Percentiles rank a stretch among this genome's conserved stretches.
These are phyloP conservation scores for Drosophila burlai DNA, from an alignment of 1,140 invertebrate genomes.

Conservation along the genomic window DNA sequence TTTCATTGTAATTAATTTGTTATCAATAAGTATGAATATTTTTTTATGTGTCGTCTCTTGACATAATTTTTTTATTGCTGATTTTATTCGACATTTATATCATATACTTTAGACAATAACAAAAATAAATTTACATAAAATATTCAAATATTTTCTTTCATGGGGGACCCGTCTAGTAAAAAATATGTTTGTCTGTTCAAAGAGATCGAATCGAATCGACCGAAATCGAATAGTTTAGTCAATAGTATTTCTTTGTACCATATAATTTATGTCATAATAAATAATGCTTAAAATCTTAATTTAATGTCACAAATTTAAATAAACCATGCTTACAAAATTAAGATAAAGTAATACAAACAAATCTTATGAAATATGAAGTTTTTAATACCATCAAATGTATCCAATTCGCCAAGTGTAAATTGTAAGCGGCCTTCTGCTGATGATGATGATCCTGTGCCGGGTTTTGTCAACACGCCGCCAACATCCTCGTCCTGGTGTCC, in stretches of 20 bases:
- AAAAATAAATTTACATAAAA: too few species aligned
- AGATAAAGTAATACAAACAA: background rate
- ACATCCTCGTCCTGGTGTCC: slow-evolving; percentile 46
- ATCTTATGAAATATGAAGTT: background rate
- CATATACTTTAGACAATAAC: too few species aligned
- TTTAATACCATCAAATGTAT: background rate
- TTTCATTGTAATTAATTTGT: background rate
- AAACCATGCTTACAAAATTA: background rate
- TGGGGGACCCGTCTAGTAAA: too few species aligned
- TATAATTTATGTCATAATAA: too few species aligned
- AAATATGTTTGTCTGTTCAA: too few species aligned
- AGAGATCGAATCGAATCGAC: too few species aligned
- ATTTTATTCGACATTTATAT: background rate
- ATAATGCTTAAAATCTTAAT: background rate
- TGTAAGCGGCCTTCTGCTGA: slow-evolving; percentile 69
- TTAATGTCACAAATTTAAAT: background rate
- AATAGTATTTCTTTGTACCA: too few species aligned
- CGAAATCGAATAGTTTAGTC: too few species aligned
- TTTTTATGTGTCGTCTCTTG: background rate
- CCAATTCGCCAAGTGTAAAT: slow-evolving; percentile 2
- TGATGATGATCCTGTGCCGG: slow-evolving; percentile 75
- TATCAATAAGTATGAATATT: background rate
- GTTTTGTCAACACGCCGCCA: slow-evolving; percentile 77
- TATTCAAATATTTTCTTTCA: too few species aligned
- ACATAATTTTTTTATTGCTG: background rate